phyloP scores from a whole-genome alignment of 2,888 invertebrate genomes.

The Gymnosoma rotundatum region DNA sequence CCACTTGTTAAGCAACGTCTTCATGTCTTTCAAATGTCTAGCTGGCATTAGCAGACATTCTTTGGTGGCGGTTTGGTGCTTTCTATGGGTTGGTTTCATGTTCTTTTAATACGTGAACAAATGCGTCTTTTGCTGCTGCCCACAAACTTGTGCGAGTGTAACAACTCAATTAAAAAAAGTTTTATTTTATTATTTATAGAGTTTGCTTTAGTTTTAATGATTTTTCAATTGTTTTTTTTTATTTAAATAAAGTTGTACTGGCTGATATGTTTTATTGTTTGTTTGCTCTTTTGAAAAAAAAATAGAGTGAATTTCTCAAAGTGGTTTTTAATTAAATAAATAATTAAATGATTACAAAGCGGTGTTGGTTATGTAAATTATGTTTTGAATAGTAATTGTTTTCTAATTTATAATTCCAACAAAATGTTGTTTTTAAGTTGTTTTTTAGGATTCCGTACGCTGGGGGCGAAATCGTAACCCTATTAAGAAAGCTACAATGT shows the following conservation, averaged over 20 bases:
- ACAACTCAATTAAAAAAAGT: slow-evolving; percentile 53
- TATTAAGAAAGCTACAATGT: too few relatives aligned
- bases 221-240: slow-evolving; percentile 49
- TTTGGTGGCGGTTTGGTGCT: slow-evolving; percentile 45
- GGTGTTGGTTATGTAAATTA: background rate
- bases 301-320: background rate
- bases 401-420: too few relatives aligned
- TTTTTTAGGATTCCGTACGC: too few relatives aligned
- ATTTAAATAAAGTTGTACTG: slow-evolving; percentile 26
- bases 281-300: background rate
- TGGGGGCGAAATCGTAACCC: too few relatives aligned
- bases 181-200: slow-evolving; percentile 46
- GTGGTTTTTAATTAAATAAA: slow-evolving; percentile 3
- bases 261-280: background rate
- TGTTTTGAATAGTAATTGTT: background rate
- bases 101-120: slow-evolving; percentile 10
- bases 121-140: background rate
- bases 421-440: too few relatives aligned
- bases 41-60: background rate
- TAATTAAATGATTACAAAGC: slow-evolving; percentile 7
- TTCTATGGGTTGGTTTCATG: slow-evolving; percentile 33
- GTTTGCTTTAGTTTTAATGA: slow-evolving; percentile 49
- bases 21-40: slow-evolving; percentile 44
- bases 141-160: slow-evolving; percentile 18
- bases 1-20: slow-evolving; percentile 41